phyloP scores from a whole-genome alignment of 2,113 vertebrate species.

The Mastomys coucha region DNA sequence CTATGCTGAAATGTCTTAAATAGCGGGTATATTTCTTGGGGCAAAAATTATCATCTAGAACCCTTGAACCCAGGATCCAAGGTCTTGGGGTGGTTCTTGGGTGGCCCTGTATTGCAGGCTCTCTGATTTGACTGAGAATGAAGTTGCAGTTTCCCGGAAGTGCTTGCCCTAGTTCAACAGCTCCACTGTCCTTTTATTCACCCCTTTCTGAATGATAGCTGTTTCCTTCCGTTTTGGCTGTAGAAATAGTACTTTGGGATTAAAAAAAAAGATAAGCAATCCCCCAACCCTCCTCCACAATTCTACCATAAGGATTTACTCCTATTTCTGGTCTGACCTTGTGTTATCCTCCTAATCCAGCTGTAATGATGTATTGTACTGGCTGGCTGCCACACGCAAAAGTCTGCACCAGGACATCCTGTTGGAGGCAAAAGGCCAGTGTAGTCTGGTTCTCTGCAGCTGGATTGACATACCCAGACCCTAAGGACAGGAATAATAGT shows the following conservation, averaged over 20 bases:
- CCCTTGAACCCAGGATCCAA: conserved; percentile 64
- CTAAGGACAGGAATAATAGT: not conserved
- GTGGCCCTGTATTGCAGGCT: not conserved
- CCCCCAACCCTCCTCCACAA: conserved; percentile 31
- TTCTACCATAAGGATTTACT: conserved; percentile 66
- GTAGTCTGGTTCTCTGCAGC: conserved; percentile 42
- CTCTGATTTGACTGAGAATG: not conserved
- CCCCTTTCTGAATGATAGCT: conserved; percentile 68
- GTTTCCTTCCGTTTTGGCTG: conserved; percentile 76
- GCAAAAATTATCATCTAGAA: conserved; percentile 44
- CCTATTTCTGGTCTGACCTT: conserved; percentile 60
- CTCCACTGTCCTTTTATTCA: conserved; percentile 72
- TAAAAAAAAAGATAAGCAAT: conserved; percentile 58
- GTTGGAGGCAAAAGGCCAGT: conserved; percentile 69
- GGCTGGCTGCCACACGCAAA: conserved; percentile 78
- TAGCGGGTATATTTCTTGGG: conserved; percentile 35
- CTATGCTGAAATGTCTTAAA: conserved; percentile 62
- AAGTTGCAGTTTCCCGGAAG: not conserved
- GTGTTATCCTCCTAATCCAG: conserved; percentile 75
- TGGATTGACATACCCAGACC: conserved; percentile 54
- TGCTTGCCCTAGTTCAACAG: conserved; percentile 24
- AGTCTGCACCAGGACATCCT: conserved; percentile 64
- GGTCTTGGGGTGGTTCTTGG: not conserved
- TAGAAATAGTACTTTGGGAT: conserved; percentile 69
- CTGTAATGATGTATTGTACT: conserved; percentile 67